Evolutionary conservation across 2,113 vertebrate genomes (phyloP).

Genomic region (Hippocampus guttulatus): DNA sequence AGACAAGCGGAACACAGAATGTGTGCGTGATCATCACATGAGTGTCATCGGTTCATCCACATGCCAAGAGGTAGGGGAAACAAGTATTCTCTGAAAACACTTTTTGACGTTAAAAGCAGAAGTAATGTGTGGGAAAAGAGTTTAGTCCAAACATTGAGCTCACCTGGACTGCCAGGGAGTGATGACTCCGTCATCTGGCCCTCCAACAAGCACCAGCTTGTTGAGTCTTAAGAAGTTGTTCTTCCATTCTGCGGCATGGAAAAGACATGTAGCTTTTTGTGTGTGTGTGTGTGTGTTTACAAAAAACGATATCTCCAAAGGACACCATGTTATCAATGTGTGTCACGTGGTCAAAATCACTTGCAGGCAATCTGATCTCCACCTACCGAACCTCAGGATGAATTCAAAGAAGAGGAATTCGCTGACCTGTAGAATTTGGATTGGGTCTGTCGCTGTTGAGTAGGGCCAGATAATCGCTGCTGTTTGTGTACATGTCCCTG

Average conservation of each 20-base stretch:
- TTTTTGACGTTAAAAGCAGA: not conserved
- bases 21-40: constrained; percentile 28
- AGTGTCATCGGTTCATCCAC: constrained; percentile 28
- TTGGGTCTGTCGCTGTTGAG: constrained; percentile 80
- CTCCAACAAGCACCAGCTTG: constrained; percentile 82
- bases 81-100: not conserved
- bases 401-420: not conserved
- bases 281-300: not conserved
- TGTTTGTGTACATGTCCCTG: constrained; percentile 82
- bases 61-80: not conserved
- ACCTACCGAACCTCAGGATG: not conserved
- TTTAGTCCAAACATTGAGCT: not conserved
- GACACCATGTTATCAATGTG: not conserved
- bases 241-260: constrained; percentile 75
- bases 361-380: not conserved
- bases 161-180: constrained; percentile 91
- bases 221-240: constrained; percentile 83
- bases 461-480: constrained; percentile 82
- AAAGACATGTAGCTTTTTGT: constrained; percentile 3
- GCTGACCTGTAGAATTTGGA: constrained; percentile 79
- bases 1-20: constrained; percentile 13
- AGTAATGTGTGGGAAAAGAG: not conserved
- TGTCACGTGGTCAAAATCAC: not conserved
- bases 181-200: constrained; percentile 87
- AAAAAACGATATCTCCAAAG: not conserved